phyloP scores from a whole-genome alignment of 2,113 vertebrate species.

The Antechinus flavipes region DNA sequence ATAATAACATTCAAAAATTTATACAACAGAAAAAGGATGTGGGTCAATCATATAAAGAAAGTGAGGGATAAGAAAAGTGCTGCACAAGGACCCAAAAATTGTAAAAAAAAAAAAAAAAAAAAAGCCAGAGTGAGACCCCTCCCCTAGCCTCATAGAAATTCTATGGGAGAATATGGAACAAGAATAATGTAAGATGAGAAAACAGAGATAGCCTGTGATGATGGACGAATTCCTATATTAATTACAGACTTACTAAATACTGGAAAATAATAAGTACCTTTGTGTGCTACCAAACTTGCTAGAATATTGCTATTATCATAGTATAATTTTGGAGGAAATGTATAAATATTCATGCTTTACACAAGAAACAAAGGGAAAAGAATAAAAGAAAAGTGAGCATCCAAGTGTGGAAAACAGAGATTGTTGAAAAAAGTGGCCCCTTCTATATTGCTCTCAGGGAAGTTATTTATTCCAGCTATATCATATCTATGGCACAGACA shows the following conservation, averaged over 20 bases:
- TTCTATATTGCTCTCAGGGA: background rate
- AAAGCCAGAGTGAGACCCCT: background rate
- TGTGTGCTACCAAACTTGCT: background rate
- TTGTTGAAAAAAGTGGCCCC: background rate
- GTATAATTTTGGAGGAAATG: background rate
- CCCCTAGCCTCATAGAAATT: background rate
- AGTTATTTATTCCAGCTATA: background rate
- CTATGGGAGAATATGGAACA: background rate
- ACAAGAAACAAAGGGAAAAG: background rate
- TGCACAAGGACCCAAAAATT: background rate
- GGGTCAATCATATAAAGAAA: background rate
- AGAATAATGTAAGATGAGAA: background rate
- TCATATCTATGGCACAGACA: background rate
- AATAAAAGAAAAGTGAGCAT: background rate
- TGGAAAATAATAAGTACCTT: background rate
- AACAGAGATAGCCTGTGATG: background rate
- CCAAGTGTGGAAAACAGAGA: background rate
- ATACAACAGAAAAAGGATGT: background rate
- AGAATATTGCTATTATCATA: background rate
- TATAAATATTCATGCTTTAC: background rate
- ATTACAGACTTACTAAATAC: background rate
- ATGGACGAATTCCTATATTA: background rate
- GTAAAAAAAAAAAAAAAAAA: background rate
- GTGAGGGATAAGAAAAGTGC: background rate
- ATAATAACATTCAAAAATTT: background rate